Percentiles rank a stretch among this genome's conserved stretches.
Evolutionary conservation across 2,797 vertebrate species (phyloP).

Genomic region (Notolepis coatsorum): DNA sequence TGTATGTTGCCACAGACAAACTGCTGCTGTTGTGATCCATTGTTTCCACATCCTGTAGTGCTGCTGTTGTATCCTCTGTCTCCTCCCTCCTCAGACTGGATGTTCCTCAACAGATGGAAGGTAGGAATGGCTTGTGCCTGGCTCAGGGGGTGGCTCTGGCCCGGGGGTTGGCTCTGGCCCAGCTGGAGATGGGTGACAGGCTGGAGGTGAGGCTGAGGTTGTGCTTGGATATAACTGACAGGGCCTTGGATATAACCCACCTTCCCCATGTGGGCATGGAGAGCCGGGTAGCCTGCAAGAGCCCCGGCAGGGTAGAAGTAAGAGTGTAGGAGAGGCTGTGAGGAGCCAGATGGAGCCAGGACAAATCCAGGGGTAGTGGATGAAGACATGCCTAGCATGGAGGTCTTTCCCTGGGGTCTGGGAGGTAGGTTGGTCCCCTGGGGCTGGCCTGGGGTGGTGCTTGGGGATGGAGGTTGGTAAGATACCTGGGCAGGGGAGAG

Average conservation of each 20-base stretch:
- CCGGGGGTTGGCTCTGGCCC: neutral
- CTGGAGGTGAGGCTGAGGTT: constrained; percentile 34
- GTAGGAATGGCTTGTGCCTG: neutral
- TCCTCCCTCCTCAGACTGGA: neutral
- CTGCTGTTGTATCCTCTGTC: constrained; percentile 8
- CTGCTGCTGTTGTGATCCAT: constrained; percentile 14
- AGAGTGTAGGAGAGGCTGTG: constrained; percentile 54
- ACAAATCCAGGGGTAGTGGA: constrained; percentile 22
- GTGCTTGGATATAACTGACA: constrained; percentile 34
- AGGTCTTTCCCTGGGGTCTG: constrained; percentile 28
- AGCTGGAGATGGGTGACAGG: neutral
- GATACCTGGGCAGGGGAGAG: constrained; percentile 6
- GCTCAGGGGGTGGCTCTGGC: constrained; percentile 9
- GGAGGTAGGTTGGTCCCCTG: constrained; percentile 20
- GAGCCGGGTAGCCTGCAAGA: neutral
- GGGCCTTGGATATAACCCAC: constrained; percentile 53
- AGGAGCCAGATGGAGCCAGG: constrained; percentile 16
- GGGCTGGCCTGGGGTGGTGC: constrained; percentile 1
- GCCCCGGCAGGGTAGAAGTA: constrained; percentile 53
- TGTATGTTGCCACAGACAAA: constrained; percentile 33
- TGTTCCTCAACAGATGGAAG: too few species aligned
- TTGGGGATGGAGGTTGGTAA: constrained; percentile 8
- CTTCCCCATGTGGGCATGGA: constrained; percentile 32
- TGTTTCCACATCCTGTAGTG: constrained; percentile 10
- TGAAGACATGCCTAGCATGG: neutral